Base-by-base conservation (phyloP, 2,888 invertebrate genomes). In the Pristionchus fissidentatus region DNA sequence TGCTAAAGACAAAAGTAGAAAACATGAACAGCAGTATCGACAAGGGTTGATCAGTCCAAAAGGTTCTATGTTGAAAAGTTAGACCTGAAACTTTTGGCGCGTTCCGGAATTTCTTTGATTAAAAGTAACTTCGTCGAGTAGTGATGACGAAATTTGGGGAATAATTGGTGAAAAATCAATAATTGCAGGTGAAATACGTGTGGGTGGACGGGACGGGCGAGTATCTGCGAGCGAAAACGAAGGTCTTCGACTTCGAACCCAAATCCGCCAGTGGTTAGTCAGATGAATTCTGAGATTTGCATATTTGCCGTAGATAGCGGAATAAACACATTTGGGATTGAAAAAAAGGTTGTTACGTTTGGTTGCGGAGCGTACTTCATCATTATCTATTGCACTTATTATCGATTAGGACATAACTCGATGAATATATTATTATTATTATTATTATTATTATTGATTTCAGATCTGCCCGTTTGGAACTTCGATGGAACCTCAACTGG, bases 151-250 rank as follows among this genome's bases (percentile, higher is more conserved):
- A n/a, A n/a, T n/a, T n/a, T n/a, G n/a, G n/a, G n/a, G n/a, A n/a
- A n/a, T n/a, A n/a, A 26, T 57, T 60, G 15, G 15, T 32, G 32
- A 60, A 5, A 41, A 70, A 10, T 38, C 3, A 43, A n/a, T 52
- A 35, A 52, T 78, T 78, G 32, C 41, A 89, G 92, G 96, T 96
- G 52, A 96, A 96, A 79, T 97, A 97, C 93, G 94, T 97, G 82
- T 97, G 97, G 97, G 96, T 97, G 89, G 97, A 97, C 92, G 97
- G 97, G 32, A 95, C 96, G 19, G 97, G 96, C n/a, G 96, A 97
- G 93, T 95, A 95, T 91, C 91, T 97, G 83, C 94, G 97, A 84
- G 95, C 95, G 93, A 97, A 97, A 93, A 96, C 96, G 86, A 95
- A 96, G 87, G 97, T 97, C 0, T 93, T 97, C 86, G 95, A 95